Evolutionary conservation across 2,888 invertebrate species (phyloP).

Genomic region (Hirtodrosophila alboralis): DNA sequence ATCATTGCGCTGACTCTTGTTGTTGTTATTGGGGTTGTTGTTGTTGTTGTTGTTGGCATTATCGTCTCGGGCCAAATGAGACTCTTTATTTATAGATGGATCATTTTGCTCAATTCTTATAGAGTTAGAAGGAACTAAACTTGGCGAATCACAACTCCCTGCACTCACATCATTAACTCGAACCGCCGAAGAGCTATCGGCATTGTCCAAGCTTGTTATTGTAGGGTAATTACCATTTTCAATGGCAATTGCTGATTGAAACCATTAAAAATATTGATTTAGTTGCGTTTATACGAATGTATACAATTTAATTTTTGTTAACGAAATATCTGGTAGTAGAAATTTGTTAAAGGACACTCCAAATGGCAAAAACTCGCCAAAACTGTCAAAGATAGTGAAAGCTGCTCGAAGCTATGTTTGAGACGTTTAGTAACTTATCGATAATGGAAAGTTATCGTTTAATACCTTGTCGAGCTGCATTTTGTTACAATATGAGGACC

Average conservation of each 20-base stretch:
- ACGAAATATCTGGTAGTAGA: no score
- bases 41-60: no score
- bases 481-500: no score
- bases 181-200: conserved; percentile 28
- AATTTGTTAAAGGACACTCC: no score
- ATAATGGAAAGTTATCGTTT: no score
- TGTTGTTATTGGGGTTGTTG: no score
- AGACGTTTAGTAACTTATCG: no score
- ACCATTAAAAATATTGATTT: conserved; percentile 19
- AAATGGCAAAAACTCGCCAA: no score
- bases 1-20: conserved; percentile 35
- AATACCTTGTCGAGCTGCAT: no score
- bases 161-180: conserved; percentile 28
- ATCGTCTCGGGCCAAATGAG: conserved; percentile 31
- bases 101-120: conserved; percentile 14
- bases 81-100: conserved; percentile 29
- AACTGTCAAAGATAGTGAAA: no score
- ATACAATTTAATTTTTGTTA: no score
- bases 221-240: conserved; percentile 71
- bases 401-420: no score
- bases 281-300: conserved; percentile 3
- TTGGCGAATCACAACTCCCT: conserved; percentile 29
- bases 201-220: conserved; percentile 65
- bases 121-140: conserved; percentile 15
- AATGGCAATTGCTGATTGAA: conserved; percentile 67